Percentiles rank a stretch among this genome's conserved stretches.
These are phyloP conservation scores for Parapsyche elsis DNA, from an alignment of 1,140 invertebrate species.

Conservation along the genomic window DNA sequence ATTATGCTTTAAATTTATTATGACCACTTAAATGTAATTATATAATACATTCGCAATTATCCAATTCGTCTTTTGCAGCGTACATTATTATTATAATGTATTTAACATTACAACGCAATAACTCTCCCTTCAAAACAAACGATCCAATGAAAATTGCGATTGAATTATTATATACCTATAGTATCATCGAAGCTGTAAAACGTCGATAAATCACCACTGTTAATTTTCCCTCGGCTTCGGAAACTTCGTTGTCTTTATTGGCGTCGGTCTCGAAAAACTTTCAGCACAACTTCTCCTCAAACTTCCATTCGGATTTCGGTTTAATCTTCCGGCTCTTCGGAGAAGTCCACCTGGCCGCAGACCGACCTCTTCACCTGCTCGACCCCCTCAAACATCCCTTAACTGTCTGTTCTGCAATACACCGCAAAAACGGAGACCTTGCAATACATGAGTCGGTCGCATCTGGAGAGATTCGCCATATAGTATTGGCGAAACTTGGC, in stretches of 20 bases:
- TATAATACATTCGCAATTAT: no score
- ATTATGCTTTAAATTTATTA: conserved; percentile 21
- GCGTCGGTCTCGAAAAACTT: not conserved
- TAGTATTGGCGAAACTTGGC: conserved; percentile 19
- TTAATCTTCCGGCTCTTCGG: not conserved
- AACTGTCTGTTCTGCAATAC: conserved; percentile 1
- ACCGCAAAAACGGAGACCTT: not conserved
- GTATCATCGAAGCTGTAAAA: no score
- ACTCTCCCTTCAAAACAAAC: no score
- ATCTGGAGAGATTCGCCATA: not conserved
- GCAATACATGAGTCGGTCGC: not conserved
- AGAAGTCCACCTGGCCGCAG: conserved; percentile 8
- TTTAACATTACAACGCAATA: no score
- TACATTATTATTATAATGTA: no score
- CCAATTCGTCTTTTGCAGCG: no score
- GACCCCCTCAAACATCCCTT: not conserved
- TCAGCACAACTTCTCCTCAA: not conserved
- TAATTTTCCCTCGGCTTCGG: not conserved
- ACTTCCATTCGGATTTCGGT: not conserved
- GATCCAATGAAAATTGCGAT: no score
- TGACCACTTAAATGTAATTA: no score
- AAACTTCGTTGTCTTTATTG: conserved; percentile 11
- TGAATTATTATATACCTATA: no score
- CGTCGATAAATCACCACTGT: not conserved
- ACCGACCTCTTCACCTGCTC: not conserved